A percentile compares a stretch with the other conserved stretches of the same genome.
Evolutionary conservation across 1,140 invertebrate species (phyloP).

Genomic region (Drosophila persimilis): DNA sequence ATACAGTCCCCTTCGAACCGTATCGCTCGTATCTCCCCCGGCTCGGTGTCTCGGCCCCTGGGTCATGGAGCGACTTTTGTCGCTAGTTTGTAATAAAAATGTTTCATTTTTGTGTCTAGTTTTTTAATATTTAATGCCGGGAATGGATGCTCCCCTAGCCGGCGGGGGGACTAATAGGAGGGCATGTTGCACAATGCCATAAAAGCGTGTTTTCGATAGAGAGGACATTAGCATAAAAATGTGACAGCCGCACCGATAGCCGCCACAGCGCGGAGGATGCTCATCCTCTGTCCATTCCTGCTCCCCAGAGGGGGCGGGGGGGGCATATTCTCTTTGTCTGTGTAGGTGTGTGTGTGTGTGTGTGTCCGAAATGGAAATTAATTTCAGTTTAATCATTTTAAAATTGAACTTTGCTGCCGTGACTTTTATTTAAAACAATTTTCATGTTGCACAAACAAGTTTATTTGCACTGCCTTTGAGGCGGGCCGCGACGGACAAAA

Average conservation of each 20-base stretch:
- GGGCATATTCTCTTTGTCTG: no score
- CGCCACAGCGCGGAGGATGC: constrained; percentile 2
- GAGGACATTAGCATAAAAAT: constrained; percentile 74
- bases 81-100: constrained; percentile 72
- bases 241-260: constrained; percentile 59
- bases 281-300: background rate
- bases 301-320: background rate
- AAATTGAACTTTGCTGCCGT: constrained; percentile 64
- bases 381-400: constrained; percentile 78
- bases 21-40: background rate
- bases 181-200: constrained; percentile 44
- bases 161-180: constrained; percentile 28
- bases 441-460: constrained; percentile 38
- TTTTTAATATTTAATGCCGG: constrained; percentile 79
- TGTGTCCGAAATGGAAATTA: constrained; percentile 63
- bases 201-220: constrained; percentile 69
- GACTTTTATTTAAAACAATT: constrained; percentile 78
- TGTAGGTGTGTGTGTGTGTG: background rate
- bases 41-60: background rate
- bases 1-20: no score
- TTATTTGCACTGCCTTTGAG: constrained; percentile 57
- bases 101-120: constrained; percentile 76
- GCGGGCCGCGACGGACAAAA: constrained; percentile 5
- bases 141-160: constrained; percentile 39
- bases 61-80: constrained; percentile 32